A percentile compares a stretch with the other conserved stretches of the same genome.
Conservation (phyloP, 2,797 vertebrate species). For the Characodon lateralis region DNA sequence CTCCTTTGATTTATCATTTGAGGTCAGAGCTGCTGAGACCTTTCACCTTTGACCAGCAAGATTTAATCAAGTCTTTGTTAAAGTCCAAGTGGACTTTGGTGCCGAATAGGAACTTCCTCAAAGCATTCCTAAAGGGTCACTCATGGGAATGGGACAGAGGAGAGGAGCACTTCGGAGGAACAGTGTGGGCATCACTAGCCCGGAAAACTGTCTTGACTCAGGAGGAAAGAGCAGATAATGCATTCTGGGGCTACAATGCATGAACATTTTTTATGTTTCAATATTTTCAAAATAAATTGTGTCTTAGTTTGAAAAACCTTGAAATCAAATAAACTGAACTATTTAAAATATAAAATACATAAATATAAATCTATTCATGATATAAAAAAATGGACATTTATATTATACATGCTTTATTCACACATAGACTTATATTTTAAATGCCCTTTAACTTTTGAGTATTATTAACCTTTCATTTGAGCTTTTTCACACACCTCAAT, state of each 20-base stretch:
- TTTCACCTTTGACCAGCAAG: constrained; percentile 11
- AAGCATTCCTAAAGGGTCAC: constrained; percentile 17
- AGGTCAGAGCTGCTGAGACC: neutral
- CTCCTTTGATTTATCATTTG: neutral
- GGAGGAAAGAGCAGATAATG: neutral
- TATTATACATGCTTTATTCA: neutral
- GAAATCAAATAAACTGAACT: neutral
- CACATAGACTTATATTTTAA: neutral
- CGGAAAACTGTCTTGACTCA: neutral
- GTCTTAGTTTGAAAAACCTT: neutral
- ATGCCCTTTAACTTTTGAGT: too few relatives aligned
- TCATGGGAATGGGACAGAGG: neutral
- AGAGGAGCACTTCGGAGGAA: neutral
- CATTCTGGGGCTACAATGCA: neutral
- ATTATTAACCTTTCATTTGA: too few relatives aligned
- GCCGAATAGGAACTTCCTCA: constrained; percentile 1
- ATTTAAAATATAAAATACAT: neutral
- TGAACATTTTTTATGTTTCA: neutral
- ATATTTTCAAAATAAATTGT: neutral
- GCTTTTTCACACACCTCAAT: too few relatives aligned
- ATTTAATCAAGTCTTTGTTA: constrained; percentile 15
- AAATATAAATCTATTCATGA: neutral
- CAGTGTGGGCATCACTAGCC: neutral
- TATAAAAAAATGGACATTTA: neutral
- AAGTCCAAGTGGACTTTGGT: neutral